Conservation (phyloP, 2,888 invertebrate genomes). For the Seira ritae region DNA sequence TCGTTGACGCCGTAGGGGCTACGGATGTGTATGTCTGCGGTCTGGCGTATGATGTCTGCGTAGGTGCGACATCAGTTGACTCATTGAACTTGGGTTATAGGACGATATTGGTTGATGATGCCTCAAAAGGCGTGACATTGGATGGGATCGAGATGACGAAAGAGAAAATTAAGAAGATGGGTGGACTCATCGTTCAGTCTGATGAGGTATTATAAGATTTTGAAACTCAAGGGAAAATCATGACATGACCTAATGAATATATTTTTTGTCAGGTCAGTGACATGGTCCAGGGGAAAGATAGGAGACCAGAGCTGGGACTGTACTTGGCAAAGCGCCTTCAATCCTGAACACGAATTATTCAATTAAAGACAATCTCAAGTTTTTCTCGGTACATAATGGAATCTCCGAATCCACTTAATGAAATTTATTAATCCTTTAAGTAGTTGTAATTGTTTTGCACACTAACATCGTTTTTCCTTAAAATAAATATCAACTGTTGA, state of each 20-base stretch:
- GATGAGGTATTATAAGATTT: constrained; percentile 78
- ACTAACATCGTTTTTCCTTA: no score
- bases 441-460: no score
- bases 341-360: not conserved
- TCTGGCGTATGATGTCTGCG: constrained; percentile 82
- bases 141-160: constrained; percentile 90
- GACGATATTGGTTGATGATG: constrained; percentile 92
- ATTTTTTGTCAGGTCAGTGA: constrained; percentile 80
- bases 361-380: no score
- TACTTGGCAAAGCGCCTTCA: constrained; percentile 81
- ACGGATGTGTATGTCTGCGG: constrained; percentile 97
- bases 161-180: constrained; percentile 83
- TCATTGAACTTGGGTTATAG: constrained; percentile 94
- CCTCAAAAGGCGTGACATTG: constrained; percentile 90
- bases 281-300: constrained; percentile 92
- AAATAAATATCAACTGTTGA: no score
- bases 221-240: constrained; percentile 8
- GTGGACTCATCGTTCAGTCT: constrained; percentile 89
- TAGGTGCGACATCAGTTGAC: constrained; percentile 88
- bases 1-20: constrained; percentile 86
- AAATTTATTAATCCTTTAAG: no score
- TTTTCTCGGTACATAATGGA: no score
- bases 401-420: no score
- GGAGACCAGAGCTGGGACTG: constrained; percentile 91
- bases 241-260: not conserved